Evolutionary conservation across 35 echinoderm and acorn worm species (phyloP).

Genomic region (Stichopus chloronotus): DNA sequence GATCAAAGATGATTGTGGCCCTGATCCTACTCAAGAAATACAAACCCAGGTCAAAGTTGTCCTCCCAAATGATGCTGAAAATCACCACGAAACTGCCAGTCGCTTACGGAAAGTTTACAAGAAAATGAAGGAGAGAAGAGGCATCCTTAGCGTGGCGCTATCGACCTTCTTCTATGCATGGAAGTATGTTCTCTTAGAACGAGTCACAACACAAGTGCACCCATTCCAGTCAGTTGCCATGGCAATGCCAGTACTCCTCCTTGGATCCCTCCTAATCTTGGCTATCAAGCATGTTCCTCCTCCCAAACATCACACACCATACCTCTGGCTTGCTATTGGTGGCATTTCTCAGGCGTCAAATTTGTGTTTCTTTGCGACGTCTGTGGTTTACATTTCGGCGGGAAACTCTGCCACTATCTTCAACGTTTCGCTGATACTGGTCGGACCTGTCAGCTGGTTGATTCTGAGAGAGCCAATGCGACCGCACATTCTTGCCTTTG

Average conservation of each 20-base stretch:
- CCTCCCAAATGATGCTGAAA: no score
- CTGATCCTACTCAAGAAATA: no score
- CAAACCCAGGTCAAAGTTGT: no score
- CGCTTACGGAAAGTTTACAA: background rate
- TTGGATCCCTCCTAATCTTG: background rate
- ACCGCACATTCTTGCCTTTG: background rate
- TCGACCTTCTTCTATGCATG: background rate
- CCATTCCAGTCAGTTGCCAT: background rate
- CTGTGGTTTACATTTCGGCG: background rate
- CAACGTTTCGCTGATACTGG: background rate
- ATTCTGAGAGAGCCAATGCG: background rate
- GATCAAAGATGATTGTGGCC: no score
- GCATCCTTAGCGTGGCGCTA: background rate
- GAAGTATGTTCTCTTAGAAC: background rate
- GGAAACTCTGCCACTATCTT: background rate
- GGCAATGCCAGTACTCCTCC: background rate
- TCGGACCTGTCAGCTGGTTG: background rate
- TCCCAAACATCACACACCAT: background rate
- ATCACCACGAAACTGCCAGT: no score
- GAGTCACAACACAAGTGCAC: background rate
- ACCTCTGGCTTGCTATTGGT: background rate
- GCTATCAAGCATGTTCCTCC: background rate
- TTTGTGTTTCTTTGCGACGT: background rate
- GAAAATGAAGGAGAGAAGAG: background rate
- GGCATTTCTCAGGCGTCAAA: background rate